Evolutionary conservation across 2,888 invertebrate species (phyloP), one percentile per base, ranked within the genome.

Genomic region (Bimastos eiseni): DNA sequence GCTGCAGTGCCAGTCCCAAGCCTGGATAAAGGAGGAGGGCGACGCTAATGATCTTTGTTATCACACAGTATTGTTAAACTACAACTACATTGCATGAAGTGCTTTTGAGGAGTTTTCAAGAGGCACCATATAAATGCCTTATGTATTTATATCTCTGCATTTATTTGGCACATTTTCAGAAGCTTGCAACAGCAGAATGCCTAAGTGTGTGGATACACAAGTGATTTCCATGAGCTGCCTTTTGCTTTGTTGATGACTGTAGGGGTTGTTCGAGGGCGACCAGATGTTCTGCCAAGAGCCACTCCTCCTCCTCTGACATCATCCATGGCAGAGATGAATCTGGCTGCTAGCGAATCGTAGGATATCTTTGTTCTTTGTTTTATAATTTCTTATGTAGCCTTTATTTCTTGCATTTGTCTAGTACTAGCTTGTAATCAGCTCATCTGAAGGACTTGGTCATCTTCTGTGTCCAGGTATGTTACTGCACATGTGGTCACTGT

Each of bases 231-330:
- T 70, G 70, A n/a, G n/a, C 70, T 70, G 70, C n/a, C 24, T 49
- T 17, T 11, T 70, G 30, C 30, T 70, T 88, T 88, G 88, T 37
- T 88, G 24, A 88, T 24, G 24, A 38, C 38, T 44, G 38, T 19
- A 44, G 89, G 89, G 5, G 41, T 24, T 38, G 89, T 93, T 21
- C 93, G 93, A 30, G 93, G 93, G 8, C 92, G 93, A 33, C 95
- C 95, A 34, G 95, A 95, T 91, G 93, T 95, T 34, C 92, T 95
- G 88, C 94, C 95, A 37, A 94, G 93, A 95, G 94, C 93, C 90
- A 97, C 97, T 94, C 98, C 98, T 93, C 98, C 98, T 93, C 98
- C 98, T 93, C 98, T 98, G 94, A 98, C 90, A 17, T 93, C 94
- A 33, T 91, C 90, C 11, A 89, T 91, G 89, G 91, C 89, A n/a